Percentiles rank a stretch among this genome's conserved stretches.
Conservation (phyloP, 2,888 invertebrate genomes). For the Rhamnusium bicolor region DNA sequence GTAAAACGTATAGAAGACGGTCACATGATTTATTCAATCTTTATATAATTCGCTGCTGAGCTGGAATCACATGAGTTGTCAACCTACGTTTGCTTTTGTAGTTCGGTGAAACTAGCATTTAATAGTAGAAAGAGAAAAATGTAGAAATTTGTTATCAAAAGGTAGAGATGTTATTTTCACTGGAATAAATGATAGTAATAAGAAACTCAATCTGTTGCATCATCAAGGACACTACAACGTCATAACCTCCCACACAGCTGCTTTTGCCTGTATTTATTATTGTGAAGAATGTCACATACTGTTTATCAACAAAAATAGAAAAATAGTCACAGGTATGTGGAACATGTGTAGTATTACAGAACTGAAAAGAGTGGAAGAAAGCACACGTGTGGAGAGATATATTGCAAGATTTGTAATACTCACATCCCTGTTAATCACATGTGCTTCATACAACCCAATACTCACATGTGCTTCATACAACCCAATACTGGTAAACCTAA, state of each 20-base stretch:
- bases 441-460: too few species aligned
- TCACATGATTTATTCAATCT: too few species aligned
- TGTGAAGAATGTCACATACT: slow-evolving; percentile 27
- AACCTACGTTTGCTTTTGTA: too few species aligned
- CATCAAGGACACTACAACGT: slow-evolving; percentile 25
- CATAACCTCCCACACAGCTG: slow-evolving; percentile 36
- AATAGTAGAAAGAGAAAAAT: too few species aligned
- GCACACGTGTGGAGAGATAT: slow-evolving; percentile 23
- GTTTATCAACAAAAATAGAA: too few species aligned
- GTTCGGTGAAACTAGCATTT: too few species aligned
- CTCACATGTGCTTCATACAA: too few species aligned
- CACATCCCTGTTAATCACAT: neutral
- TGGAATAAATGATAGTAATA: neutral
- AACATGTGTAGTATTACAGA: neutral
- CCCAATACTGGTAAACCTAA: neutral
- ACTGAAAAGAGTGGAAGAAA: neutral
- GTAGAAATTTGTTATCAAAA: too few species aligned
- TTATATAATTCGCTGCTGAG: too few species aligned
- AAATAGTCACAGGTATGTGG: too few species aligned
- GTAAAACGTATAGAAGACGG: too few species aligned
- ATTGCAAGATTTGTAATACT: neutral
- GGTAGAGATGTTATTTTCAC: slow-evolving; percentile 33
- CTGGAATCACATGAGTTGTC: too few species aligned
- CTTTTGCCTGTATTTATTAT: slow-evolving; percentile 35
- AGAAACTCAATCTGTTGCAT: slow-evolving; percentile 32